phyloP scores from a whole-genome alignment of 2,888 invertebrate species.

The Caenorhabditis parvicauda region DNA sequence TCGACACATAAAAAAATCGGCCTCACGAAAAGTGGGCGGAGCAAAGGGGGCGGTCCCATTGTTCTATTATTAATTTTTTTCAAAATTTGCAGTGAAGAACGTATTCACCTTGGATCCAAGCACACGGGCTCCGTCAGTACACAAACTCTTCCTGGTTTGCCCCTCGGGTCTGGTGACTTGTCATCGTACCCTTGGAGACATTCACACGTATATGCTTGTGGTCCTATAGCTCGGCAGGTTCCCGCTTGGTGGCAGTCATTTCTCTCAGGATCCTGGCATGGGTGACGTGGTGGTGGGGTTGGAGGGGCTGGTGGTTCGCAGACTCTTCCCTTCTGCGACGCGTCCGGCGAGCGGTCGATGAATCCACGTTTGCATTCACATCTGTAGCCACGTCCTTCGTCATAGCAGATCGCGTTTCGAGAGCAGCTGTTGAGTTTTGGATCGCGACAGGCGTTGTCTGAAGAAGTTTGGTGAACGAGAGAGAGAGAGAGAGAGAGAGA shows the following conservation, averaged over 20 bases:
- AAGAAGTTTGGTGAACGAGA: background rate
- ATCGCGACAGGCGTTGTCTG: constrained; percentile 61
- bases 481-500: background rate
- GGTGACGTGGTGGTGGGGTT: constrained; percentile 54
- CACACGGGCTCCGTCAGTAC: constrained; percentile 58
- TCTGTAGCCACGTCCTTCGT: constrained; percentile 52
- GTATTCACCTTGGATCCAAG: constrained; percentile 39
- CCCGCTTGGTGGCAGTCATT: constrained; percentile 61
- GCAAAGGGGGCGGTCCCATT: no score
- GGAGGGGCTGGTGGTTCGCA: constrained; percentile 59
- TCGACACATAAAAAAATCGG: no score
- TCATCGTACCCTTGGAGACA: constrained; percentile 59
- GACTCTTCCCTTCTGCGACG: constrained; percentile 49
- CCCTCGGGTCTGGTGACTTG: constrained; percentile 44
- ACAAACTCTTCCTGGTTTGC: constrained; percentile 47
- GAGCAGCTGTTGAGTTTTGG: constrained; percentile 61
- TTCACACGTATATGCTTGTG: constrained; percentile 60
- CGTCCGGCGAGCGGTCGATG: constrained; percentile 54
- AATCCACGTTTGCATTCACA: constrained; percentile 61
- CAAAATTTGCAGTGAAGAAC: background rate
- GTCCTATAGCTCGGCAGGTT: constrained; percentile 57
- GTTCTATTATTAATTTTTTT: no score
- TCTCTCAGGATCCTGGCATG: constrained; percentile 59
- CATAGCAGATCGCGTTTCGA: constrained; percentile 61
- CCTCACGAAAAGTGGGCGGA: no score